Conservation (phyloP, 1,140 invertebrate species). For the Wiebesia pumilae region DNA sequence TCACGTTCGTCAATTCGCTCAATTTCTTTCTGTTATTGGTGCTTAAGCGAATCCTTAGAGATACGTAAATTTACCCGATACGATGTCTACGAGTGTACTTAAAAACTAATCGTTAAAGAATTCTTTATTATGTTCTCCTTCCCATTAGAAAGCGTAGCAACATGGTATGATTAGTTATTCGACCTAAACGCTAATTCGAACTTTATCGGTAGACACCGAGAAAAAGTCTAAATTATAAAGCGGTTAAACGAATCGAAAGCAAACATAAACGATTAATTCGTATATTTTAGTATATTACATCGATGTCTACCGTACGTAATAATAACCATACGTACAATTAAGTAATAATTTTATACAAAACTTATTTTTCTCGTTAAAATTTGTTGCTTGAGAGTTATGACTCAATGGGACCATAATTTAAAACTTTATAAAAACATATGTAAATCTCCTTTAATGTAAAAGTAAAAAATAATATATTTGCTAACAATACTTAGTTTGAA, state of each 20-base stretch:
- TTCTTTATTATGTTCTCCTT: not conserved
- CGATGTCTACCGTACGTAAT: not conserved
- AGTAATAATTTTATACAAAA: not conserved
- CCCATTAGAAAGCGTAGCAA: not conserved
- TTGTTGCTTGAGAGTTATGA: not conserved
- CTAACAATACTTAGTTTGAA: not conserved
- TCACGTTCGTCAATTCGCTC: not conserved
- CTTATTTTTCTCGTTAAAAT: not conserved
- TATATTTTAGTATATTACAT: not conserved
- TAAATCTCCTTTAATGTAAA: not conserved
- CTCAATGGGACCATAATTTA: not conserved
- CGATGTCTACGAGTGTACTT: too few relatives aligned
- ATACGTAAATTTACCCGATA: not conserved
- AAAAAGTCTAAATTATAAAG: too few relatives aligned
- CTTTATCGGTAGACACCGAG: too few relatives aligned
- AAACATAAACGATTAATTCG: not conserved
- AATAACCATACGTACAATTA: not conserved
- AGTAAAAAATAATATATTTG: not conserved
- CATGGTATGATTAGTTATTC: too few relatives aligned
- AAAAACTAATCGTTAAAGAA: not conserved
- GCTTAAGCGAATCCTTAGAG: not conserved
- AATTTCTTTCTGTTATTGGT: not conserved
- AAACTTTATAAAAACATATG: not conserved
- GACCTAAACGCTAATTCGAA: too few relatives aligned
- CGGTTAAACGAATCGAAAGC: not conserved